Evolutionary conservation across 2,797 vertebrate genomes (phyloP).

Genomic region (Lepus oiostolus): DNA sequence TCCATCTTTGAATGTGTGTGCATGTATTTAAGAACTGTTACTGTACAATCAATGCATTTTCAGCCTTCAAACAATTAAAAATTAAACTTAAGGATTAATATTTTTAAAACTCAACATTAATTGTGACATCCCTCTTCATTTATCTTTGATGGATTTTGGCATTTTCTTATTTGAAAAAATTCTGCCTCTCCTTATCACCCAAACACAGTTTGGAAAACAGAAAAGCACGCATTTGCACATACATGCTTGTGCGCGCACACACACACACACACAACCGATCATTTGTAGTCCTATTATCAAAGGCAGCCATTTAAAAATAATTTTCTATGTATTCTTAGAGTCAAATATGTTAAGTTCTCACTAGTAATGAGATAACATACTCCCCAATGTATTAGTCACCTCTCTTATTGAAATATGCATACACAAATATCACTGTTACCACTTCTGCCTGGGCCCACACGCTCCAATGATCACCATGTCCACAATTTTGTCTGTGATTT

Average conservation of each 20-base stretch:
- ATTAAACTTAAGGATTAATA: neutral
- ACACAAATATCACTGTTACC: neutral
- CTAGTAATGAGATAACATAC: neutral
- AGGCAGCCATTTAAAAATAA: neutral
- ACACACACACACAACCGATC: neutral
- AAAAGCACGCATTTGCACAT: neutral
- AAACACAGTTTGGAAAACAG: neutral
- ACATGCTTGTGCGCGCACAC: no score
- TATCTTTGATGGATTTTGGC: neutral
- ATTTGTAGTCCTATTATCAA: neutral
- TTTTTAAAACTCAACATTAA: neutral
- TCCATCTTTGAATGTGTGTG: neutral
- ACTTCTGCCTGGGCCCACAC: neutral
- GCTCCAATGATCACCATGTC: neutral
- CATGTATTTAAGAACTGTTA: neutral
- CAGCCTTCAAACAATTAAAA: constrained; percentile 31
- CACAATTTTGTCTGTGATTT: neutral
- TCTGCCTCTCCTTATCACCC: neutral
- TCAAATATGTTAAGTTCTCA: neutral
- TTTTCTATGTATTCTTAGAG: neutral
- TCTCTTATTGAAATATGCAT: neutral
- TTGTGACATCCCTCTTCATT: neutral
- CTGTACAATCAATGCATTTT: neutral
- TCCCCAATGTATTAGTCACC: neutral
- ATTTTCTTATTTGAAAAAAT: constrained; percentile 2